phyloP scores from a whole-genome alignment of 2,113 vertebrate genomes.

The Argyrosomus japonicus region DNA sequence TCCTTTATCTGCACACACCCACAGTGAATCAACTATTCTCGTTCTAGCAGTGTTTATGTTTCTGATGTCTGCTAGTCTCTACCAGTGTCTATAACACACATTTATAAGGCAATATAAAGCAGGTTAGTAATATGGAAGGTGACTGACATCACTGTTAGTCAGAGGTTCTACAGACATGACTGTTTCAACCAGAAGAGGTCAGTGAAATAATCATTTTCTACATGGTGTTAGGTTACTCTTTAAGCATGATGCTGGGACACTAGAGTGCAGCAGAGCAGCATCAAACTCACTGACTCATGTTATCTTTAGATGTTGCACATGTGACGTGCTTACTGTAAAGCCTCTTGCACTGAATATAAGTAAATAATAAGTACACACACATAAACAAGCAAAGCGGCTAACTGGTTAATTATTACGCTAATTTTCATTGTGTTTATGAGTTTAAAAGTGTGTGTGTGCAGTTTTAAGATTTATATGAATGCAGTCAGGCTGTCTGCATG shows the following conservation, averaged over 20 bases:
- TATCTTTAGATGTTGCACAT: background rate
- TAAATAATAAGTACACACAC: background rate
- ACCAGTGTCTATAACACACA: background rate
- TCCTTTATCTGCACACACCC: background rate
- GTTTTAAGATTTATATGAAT: conserved; percentile 16
- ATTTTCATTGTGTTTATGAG: background rate
- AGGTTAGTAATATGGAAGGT: background rate
- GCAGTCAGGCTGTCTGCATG: background rate
- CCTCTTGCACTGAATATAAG: background rate
- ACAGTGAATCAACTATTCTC: background rate
- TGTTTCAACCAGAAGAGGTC: conserved; percentile 38
- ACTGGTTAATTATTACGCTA: too few relatives aligned
- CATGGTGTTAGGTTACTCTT: background rate
- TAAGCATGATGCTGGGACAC: conserved; percentile 22
- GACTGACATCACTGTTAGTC: background rate
- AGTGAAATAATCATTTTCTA: conserved; percentile 10
- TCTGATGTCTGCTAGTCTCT: conserved; percentile 1
- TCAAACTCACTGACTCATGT: background rate
- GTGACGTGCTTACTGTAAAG: background rate
- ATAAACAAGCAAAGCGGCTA: too few relatives aligned
- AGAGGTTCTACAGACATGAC: background rate
- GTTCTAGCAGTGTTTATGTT: background rate
- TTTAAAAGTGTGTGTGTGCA: background rate
- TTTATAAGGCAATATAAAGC: background rate
- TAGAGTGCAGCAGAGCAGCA: conserved; percentile 63